Base-by-base conservation (phyloP, 53 echinoderm and acorn worm species). In the Zoroaster sp. region DNA sequence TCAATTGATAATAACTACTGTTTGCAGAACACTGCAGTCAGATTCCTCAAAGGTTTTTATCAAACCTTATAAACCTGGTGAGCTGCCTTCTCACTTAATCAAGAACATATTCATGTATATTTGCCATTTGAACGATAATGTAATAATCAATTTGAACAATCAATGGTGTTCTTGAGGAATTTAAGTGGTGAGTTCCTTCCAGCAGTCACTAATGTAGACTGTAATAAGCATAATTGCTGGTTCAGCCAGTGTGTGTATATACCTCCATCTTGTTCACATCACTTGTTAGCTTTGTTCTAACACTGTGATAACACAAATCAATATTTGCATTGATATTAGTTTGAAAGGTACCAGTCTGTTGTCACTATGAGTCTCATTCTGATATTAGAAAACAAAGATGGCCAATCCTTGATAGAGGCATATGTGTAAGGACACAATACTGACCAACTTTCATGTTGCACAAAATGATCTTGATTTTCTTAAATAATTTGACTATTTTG, bases 221-320 rank as follows among this genome's bases (percentile, higher is more conserved):
- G 28, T 67, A 68, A 40, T 67, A 55, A 79, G 10, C 21, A 38
- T 20, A 43, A 55, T 37, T 15, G 38, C 36, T 21, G 39, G 20
- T 17, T 39, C 10, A 31, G 35, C 47, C 25, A 20, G 18, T 82
- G 82, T 67, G 68, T 67, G 43, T 67, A 10, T 42, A 35, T 25
- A 14, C 63, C 21, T n/a, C 36, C 54, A 54, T 51, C 40, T 5
- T 79, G 63, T 49, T n/a, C 32, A 6, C 21, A 55, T 35, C 40
- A 63, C 59, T 44, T 79, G 79, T 79, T 79, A 30, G 79, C 65
- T 79, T 79, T 79, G 79, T 79, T 79, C 40, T 76, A 51, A 79
- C 79, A 30, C 79, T 55, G n/a, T n/a, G 38, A 79, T 79, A 23
- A 79, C 35, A 55, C 23, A 10, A 7, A 79, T 79, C 63, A 79